These are phyloP conservation scores for Venusia cambrica DNA, from an alignment of 2,888 invertebrate genomes.

Conservation along the genomic window DNA sequence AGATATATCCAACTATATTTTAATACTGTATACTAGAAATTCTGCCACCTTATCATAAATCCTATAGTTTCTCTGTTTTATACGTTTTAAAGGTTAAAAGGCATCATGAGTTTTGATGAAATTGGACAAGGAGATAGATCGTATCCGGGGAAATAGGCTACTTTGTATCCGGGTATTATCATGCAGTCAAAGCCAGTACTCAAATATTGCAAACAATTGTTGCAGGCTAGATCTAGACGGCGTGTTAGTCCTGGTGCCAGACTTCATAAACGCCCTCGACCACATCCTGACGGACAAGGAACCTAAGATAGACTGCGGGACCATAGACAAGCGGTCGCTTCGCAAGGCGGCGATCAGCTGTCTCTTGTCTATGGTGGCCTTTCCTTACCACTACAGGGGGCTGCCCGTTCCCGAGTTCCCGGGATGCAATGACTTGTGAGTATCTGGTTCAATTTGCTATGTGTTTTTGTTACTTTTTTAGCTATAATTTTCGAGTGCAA, in stretches of 20 bases:
- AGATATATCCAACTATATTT: too few species aligned
- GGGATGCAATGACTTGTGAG: slow-evolving; percentile 78
- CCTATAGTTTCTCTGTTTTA: too few species aligned
- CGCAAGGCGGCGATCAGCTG: slow-evolving; percentile 95
- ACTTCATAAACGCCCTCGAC: slow-evolving; percentile 94
- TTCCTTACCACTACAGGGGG: slow-evolving; percentile 95
- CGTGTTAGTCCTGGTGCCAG: slow-evolving; percentile 93
- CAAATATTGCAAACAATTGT: too few species aligned
- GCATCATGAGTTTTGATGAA: too few species aligned
- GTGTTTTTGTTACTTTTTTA: neutral
- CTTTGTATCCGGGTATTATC: too few species aligned
- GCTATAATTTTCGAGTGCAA: neutral
- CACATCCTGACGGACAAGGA: slow-evolving; percentile 94
- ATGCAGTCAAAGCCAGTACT: too few species aligned
- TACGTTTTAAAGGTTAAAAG: too few species aligned
- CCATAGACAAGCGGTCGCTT: slow-evolving; percentile 88
- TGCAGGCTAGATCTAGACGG: slow-evolving; percentile 92
- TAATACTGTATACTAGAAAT: too few species aligned
- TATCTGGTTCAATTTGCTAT: too few species aligned
- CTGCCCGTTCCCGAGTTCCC: slow-evolving; percentile 86
- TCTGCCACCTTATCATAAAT: too few species aligned
- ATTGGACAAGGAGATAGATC: too few species aligned
- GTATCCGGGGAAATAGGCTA: too few species aligned
- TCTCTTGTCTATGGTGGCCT: slow-evolving; percentile 92
- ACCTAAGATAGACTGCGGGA: slow-evolving; percentile 85